These are phyloP conservation scores for Eidolon dupreanum DNA, from an alignment of 2,797 vertebrate genomes.

Conservation along the genomic window DNA sequence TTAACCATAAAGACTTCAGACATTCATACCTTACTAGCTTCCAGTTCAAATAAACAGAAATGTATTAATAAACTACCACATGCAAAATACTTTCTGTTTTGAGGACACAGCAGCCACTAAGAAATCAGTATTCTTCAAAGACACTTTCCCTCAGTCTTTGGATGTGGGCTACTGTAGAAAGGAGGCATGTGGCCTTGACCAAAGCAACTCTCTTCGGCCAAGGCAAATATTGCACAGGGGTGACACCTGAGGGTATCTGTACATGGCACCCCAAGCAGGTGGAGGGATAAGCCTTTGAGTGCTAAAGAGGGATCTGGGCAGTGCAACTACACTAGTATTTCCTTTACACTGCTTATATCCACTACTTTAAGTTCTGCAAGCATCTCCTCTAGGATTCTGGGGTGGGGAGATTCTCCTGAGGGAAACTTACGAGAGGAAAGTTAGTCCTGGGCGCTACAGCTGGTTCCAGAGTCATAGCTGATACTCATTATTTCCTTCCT, in stretches of 20 bases:
- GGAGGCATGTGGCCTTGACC: background rate
- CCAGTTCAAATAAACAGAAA: slow-evolving; percentile 33
- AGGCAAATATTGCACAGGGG: background rate
- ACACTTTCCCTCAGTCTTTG: background rate
- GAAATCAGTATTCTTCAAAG: background rate
- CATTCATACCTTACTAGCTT: background rate
- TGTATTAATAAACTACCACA: background rate
- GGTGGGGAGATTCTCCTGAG: background rate
- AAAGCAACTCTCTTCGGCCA: background rate
- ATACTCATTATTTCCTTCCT: background rate
- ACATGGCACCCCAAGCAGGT: background rate
- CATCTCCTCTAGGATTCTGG: background rate
- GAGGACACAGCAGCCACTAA: background rate
- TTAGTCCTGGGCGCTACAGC: background rate
- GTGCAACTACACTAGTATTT: background rate
- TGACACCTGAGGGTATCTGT: background rate
- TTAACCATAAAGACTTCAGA: background rate
- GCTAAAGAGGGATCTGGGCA: background rate
- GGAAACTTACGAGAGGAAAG: background rate
- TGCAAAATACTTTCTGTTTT: slow-evolving; percentile 33
- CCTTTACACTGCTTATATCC: background rate
- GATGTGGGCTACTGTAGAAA: background rate
- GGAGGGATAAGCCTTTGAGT: background rate
- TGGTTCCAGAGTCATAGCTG: background rate
- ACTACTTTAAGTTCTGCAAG: background rate